Conservation (phyloP, 2,113 vertebrate genomes). For the Hoplias malabaricus region DNA sequence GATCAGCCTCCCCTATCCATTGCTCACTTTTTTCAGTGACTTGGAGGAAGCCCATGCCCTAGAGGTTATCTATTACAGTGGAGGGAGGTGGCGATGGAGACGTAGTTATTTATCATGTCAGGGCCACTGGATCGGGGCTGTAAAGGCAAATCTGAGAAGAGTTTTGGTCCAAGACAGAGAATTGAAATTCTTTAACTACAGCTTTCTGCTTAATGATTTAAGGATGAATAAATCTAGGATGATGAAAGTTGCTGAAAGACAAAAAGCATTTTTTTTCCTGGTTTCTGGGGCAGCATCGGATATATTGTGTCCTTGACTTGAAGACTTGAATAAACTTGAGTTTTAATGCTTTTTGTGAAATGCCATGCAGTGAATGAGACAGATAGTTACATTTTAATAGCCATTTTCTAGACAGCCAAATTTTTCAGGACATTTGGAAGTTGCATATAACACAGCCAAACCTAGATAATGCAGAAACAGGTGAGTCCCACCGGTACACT, state of each 20-base stretch:
- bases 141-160: not conserved
- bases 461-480: too few species aligned
- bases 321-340: too few species aligned
- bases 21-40: not conserved
- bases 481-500: too few species aligned
- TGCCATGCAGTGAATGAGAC: too few species aligned
- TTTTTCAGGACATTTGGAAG: too few species aligned
- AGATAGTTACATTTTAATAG: too few species aligned
- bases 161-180: not conserved
- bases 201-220: constrained; percentile 15
- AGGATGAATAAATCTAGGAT: constrained; percentile 18
- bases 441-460: too few species aligned
- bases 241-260: constrained; percentile 46
- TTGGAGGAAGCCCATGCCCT: constrained; percentile 7
- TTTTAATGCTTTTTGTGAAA: not conserved
- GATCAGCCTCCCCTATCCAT: constrained; percentile 33
- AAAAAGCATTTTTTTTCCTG: not conserved
- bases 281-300: not conserved
- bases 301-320: not conserved
- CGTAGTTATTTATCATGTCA: constrained; percentile 19
- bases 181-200: not conserved
- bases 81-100: constrained; percentile 8
- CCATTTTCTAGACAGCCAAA: too few species aligned
- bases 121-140: constrained; percentile 34
- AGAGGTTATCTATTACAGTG: constrained; percentile 20